Conservation (phyloP, 2,113 vertebrate species). For the Sylvilagus bachmani region DNA sequence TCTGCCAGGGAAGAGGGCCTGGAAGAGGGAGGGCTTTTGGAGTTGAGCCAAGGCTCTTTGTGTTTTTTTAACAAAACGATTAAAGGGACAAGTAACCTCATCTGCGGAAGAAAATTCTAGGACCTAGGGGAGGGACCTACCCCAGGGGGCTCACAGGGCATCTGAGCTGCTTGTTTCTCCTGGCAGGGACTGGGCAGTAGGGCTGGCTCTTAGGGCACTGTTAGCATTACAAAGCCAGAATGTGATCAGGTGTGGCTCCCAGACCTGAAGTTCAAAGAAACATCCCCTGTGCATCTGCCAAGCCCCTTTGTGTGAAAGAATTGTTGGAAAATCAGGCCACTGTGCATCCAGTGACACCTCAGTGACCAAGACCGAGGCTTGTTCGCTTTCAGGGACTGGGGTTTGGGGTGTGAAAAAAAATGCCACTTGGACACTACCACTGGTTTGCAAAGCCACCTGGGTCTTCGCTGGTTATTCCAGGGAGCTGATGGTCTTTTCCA, state of each 20-base stretch:
- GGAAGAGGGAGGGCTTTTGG: background rate
- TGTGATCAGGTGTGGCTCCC: background rate
- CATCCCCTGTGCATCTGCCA: background rate
- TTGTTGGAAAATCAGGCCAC: slow-evolving; percentile 54
- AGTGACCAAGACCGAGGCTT: too few relatives aligned
- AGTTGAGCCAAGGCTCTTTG: slow-evolving; percentile 31
- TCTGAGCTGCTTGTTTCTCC: slow-evolving; percentile 12
- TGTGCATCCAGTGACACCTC: background rate
- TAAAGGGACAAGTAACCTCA: slow-evolving; percentile 54
- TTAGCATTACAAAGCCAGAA: slow-evolving; percentile 32
- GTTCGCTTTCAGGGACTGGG: background rate
- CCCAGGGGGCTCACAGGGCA: background rate
- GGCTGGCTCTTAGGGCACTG: background rate
- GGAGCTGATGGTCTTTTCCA: background rate
- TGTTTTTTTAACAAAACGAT: slow-evolving; percentile 32
- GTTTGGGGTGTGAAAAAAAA: background rate
- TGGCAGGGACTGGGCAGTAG: background rate
- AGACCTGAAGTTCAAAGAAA: background rate
- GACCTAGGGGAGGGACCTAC: slow-evolving; percentile 30
- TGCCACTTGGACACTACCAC: background rate
- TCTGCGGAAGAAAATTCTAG: slow-evolving; percentile 57
- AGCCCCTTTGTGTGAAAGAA: background rate
- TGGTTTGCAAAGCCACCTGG: background rate
- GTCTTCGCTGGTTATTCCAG: slow-evolving; percentile 3
- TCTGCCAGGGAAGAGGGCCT: background rate